These are phyloP conservation scores for Drosophila nigritarsus DNA, from an alignment of 2,888 invertebrate genomes.

Conservation along the genomic window DNA sequence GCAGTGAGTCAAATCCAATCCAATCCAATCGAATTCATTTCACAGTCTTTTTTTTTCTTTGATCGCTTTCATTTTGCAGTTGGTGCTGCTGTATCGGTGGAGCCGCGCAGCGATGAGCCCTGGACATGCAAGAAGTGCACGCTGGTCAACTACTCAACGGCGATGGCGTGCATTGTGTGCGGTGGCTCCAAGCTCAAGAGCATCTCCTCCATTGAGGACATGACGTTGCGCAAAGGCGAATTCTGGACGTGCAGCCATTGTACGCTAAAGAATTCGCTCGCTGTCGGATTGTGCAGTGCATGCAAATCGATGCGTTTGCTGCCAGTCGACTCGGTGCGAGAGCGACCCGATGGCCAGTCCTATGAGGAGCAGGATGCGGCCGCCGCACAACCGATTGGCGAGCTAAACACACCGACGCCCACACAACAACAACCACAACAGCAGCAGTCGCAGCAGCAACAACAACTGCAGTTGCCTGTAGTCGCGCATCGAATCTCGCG, in stretches of 20 bases:
- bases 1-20: slow-evolving; percentile 21
- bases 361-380: slow-evolving; percentile 66
- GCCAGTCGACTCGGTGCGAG: slow-evolving; percentile 65
- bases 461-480: slow-evolving; percentile 32
- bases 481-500: slow-evolving; percentile 75
- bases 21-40: not conserved
- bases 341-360: slow-evolving; percentile 69
- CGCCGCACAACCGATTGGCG: slow-evolving; percentile 10
- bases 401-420: slow-evolving; percentile 28
- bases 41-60: not conserved
- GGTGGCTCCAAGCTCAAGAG: slow-evolving; percentile 92
- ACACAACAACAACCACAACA: slow-evolving; percentile 6
- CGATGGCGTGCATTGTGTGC: slow-evolving; percentile 93
- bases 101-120: slow-evolving; percentile 78
- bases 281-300: slow-evolving; percentile 89
- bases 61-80: not conserved
- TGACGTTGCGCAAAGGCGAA: slow-evolving; percentile 90
- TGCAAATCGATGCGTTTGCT: slow-evolving; percentile 88
- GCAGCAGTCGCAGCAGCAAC: slow-evolving; percentile 5
- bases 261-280: slow-evolving; percentile 92
- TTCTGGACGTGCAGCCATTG: slow-evolving; percentile 93
- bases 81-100: slow-evolving; percentile 14
- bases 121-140: slow-evolving; percentile 97
- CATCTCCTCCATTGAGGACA: slow-evolving; percentile 88
- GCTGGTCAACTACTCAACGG: slow-evolving; percentile 90